Conservation (phyloP, 1,140 invertebrate genomes). For the Tetramorium parvispinum region DNA sequence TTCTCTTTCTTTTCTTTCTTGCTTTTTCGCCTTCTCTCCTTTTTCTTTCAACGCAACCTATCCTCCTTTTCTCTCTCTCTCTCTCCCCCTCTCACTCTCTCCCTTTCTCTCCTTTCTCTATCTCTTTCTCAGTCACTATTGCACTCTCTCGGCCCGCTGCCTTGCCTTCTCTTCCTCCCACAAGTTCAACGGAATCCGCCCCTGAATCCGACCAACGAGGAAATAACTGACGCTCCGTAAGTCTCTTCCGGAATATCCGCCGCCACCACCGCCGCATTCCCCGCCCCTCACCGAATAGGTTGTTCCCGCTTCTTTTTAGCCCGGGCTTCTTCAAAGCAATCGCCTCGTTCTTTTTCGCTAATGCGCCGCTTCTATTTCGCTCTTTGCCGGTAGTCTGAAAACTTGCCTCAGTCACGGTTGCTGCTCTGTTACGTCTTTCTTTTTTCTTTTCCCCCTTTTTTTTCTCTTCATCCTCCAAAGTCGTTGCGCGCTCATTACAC, state of each 20-base stretch:
- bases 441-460: background rate
- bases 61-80: background rate
- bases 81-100: conserved; percentile 15
- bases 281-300: conserved; percentile 46
- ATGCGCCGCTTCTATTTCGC: conserved; percentile 58
- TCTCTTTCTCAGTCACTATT: conserved; percentile 38
- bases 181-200: conserved; percentile 73
- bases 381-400: conserved; percentile 49
- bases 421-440: background rate
- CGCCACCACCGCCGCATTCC: background rate
- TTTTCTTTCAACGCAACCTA: background rate
- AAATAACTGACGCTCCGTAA: conserved; percentile 76
- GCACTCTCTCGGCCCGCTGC: conserved; percentile 7
- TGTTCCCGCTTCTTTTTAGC: conserved; percentile 59
- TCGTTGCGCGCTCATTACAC: conserved; percentile 51
- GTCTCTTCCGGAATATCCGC: conserved; percentile 72
- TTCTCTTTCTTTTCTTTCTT: conserved; percentile 21
- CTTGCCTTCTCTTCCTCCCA: conserved; percentile 40
- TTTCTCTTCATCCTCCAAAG: conserved; percentile 3
- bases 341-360: conserved; percentile 52
- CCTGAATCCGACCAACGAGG: conserved; percentile 73
- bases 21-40: conserved; percentile 43
- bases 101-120: conserved; percentile 7
- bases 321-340: conserved; percentile 53
- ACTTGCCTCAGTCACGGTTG: conserved; percentile 46